phyloP scores from a whole-genome alignment of 2,797 vertebrate species.

The Leptoclinus maculatus region DNA sequence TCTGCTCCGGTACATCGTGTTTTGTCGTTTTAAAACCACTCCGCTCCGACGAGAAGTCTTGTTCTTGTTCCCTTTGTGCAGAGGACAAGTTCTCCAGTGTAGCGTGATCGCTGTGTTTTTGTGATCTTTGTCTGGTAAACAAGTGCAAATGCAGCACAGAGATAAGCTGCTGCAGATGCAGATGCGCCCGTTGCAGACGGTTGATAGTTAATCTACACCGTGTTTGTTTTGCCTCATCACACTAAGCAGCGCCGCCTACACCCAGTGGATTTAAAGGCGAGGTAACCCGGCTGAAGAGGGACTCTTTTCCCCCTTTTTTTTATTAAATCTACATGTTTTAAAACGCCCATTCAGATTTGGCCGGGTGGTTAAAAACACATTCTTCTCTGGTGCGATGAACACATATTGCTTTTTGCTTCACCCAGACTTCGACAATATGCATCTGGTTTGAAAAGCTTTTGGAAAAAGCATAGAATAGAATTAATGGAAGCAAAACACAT shows the following conservation, averaged over 20 bases:
- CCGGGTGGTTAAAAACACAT: too few relatives aligned
- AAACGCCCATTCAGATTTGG: too few relatives aligned
- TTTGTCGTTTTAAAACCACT: background rate
- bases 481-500: background rate
- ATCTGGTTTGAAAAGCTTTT: background rate
- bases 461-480: background rate
- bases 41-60: background rate
- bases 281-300: background rate
- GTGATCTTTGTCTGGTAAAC: background rate
- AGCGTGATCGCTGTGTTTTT: background rate
- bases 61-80: background rate
- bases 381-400: background rate
- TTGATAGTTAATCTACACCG: background rate
- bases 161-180: background rate
- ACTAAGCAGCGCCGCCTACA: background rate
- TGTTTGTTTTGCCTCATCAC: background rate
- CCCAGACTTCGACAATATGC: background rate
- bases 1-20: background rate
- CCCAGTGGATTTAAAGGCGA: background rate
- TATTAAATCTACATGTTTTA: background rate
- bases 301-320: background rate
- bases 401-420: too few relatives aligned
- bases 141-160: background rate
- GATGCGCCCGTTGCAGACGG: background rate
- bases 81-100: background rate